Evolutionary conservation across 1,140 invertebrate species (phyloP), one percentile per base, ranked within the genome.

Genomic region (Achatina immaculata): DNA sequence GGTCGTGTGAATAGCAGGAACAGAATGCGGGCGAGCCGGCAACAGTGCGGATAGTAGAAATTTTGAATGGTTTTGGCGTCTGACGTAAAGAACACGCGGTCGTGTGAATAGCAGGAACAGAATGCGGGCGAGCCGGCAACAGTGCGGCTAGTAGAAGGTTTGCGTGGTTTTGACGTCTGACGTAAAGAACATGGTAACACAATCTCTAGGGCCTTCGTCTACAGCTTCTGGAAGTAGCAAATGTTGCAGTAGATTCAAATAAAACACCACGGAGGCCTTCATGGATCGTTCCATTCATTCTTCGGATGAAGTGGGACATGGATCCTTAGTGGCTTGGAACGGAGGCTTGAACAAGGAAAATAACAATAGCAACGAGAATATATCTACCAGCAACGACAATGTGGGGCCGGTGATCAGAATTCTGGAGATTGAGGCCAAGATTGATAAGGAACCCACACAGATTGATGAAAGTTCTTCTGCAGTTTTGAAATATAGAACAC

Each of bases 401-500:
- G 79, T 80, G n/a, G 82, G 82, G 38, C 82, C 82, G 36, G 78
- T 83, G 58, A 87, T 90, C 16, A 62, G 86, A 72, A 83, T 89
- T 42, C 65, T 86, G n/a, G 85, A 87, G 69, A 85, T 90, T 28
- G 85, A 86, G 71, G 87, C 87, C 24, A 87, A 85, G 73, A 90
- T 90, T 66, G 88, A 89, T 62, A 89, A 88, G 48, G 83, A 87
- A 69, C 85, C 88, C 31, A 90, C 88, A n/a, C 81, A 85, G 34
- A 86, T 90, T 43, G 88, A 89, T 78, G 89, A 90, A 82, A 85
- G 82, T 55, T 90, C 89, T 28, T 81, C 83, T n/a, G 85, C 86
- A 16, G 88, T 90, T 58, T 73, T 90, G 34, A 89, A 90, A 76
- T 90, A 90, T 58, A 85, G 88, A 79, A 90, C 89, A 14, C 89